Percentiles rank a stretch among this genome's conserved stretches.
These are phyloP conservation scores for Aplysia californica DNA, from an alignment of 1,140 invertebrate species.

Conservation along the genomic window DNA sequence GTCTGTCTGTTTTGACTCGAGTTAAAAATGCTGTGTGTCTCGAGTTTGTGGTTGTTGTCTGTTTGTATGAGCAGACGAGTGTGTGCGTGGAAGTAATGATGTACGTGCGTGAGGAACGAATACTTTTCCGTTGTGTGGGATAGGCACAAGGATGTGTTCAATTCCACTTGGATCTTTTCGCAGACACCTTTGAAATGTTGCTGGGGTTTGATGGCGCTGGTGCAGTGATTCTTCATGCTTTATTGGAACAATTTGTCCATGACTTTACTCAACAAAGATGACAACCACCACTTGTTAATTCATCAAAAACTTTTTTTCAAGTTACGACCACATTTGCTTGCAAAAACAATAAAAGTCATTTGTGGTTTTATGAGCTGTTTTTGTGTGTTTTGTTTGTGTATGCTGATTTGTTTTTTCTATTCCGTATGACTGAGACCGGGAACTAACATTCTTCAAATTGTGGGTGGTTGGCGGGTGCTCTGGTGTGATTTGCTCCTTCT, in stretches of 20 bases:
- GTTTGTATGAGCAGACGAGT: too few relatives aligned
- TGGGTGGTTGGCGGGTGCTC: too few relatives aligned
- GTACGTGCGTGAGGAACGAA: neutral
- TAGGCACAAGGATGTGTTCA: neutral
- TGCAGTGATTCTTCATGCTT: constrained; percentile 16
- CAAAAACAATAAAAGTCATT: constrained; percentile 26
- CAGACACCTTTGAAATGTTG: neutral
- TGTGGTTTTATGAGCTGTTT: constrained; percentile 6
- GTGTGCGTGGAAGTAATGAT: too few relatives aligned
- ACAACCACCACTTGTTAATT: constrained; percentile 22
- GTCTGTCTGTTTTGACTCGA: too few relatives aligned
- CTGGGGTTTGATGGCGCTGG: constrained; percentile 17
- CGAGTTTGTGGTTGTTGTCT: too few relatives aligned
- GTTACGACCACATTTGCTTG: constrained; percentile 13
- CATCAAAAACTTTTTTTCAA: constrained; percentile 10
- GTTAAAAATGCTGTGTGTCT: too few relatives aligned
- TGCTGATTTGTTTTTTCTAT: too few relatives aligned
- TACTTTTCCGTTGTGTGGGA: neutral
- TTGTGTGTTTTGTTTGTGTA: neutral
- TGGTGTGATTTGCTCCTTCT: too few relatives aligned
- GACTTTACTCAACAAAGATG: constrained; percentile 3
- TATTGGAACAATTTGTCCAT: neutral
- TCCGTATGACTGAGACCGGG: too few relatives aligned
- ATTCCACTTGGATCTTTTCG: neutral
- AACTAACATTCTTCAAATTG: too few relatives aligned